Evolutionary conservation across 1,140 invertebrate species (phyloP).

Genomic region (Drosophila carrolli): DNA sequence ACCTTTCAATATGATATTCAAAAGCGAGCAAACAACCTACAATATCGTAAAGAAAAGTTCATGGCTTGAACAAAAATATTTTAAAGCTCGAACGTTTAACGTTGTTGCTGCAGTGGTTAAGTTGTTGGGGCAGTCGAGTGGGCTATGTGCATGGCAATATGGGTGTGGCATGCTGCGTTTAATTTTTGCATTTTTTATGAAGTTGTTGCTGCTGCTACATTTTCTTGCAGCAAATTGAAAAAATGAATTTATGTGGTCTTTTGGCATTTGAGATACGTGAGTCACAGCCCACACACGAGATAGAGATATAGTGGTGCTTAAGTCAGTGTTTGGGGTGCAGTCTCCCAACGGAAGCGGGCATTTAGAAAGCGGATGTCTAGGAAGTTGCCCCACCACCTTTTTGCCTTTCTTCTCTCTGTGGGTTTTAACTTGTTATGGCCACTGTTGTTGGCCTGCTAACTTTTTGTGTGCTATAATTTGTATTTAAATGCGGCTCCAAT

Average conservation of each 20-base stretch:
- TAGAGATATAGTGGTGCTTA: slow-evolving; percentile 30
- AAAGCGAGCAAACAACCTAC: slow-evolving; percentile 48
- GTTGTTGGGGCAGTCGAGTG: slow-evolving; percentile 7
- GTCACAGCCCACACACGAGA: slow-evolving; percentile 10
- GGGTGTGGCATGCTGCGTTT: slow-evolving; percentile 59
- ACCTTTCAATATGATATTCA: slow-evolving; percentile 45
- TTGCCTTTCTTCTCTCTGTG: slow-evolving; percentile 20
- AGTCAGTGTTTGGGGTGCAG: slow-evolving; percentile 10
- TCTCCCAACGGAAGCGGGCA: slow-evolving; percentile 50
- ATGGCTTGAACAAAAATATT: slow-evolving; percentile 10
- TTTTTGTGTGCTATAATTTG: slow-evolving; percentile 70
- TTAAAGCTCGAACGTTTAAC: slow-evolving; percentile 30
- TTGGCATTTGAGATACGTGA: slow-evolving; percentile 67
- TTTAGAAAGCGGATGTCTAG: slow-evolving; percentile 55
- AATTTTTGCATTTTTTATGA: slow-evolving; percentile 71
- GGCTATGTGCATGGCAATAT: slow-evolving; percentile 21
- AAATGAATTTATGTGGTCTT: slow-evolving; percentile 74
- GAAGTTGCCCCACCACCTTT: slow-evolving; percentile 1
- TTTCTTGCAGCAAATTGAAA: slow-evolving; percentile 72
- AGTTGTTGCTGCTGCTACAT: slow-evolving; percentile 39
- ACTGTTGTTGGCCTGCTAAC: slow-evolving; percentile 26
- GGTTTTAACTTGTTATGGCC: slow-evolving; percentile 47
- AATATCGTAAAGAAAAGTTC: slow-evolving; percentile 18
- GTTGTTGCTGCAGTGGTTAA: slow-evolving; percentile 20
- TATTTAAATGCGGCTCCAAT: slow-evolving; percentile 73